A percentile compares a stretch with the other conserved stretches of the same genome.
Conservation (phyloP, 2,113 vertebrate genomes). For the Mastomys natalensis region DNA sequence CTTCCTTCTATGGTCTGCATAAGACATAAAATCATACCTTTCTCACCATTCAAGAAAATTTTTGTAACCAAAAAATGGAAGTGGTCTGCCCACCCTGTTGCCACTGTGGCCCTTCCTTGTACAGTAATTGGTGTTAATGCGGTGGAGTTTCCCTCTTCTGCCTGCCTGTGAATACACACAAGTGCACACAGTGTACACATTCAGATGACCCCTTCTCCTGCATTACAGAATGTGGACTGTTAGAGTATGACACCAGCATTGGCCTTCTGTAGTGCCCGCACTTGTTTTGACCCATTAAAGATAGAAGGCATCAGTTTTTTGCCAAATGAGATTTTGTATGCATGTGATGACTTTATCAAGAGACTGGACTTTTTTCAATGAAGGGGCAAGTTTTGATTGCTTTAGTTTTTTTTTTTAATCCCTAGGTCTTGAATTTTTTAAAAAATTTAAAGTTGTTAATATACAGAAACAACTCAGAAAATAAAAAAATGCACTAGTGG, state of each 20-base stretch:
- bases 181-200: background rate
- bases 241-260: background rate
- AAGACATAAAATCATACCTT: background rate
- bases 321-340: rapidly evolving
- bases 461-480: background rate
- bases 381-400: background rate
- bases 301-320: background rate
- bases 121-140: background rate
- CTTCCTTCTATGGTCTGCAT: background rate
- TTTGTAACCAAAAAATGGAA: background rate
- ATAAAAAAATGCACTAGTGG: background rate
- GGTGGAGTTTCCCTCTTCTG: background rate
- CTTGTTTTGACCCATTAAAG: background rate
- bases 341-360: background rate
- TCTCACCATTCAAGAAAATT: background rate
- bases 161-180: background rate
- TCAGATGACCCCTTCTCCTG: background rate
- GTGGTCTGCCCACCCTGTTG: background rate
- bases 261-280: background rate
- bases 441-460: background rate
- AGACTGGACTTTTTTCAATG: background rate
- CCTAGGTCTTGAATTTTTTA: background rate
- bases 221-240: background rate
- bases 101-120: background rate
- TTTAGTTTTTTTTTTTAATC: background rate